phyloP scores from a whole-genome alignment of 2,797 vertebrate species.

The Monodelphis domestica region DNA sequence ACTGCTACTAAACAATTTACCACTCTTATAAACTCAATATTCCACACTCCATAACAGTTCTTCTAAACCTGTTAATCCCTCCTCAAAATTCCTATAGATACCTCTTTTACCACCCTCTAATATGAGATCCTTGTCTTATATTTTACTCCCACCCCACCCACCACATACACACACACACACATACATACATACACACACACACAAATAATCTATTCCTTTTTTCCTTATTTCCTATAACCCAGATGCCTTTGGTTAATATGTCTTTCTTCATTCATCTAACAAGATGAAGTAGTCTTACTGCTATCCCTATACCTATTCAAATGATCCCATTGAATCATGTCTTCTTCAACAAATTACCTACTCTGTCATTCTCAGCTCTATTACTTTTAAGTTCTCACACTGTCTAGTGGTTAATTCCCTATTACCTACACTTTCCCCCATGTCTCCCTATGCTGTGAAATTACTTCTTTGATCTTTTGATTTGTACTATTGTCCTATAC shows the following conservation, averaged over 20 bases:
- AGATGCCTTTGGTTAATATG: background rate
- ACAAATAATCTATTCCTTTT: background rate
- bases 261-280: background rate
- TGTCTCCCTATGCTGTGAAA: background rate
- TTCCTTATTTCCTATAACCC: background rate
- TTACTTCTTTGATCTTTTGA: background rate
- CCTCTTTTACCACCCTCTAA: background rate
- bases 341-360: fast-evolving
- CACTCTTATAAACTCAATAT: background rate
- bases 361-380: background rate
- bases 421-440: background rate
- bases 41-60: background rate
- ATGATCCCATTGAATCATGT: background rate
- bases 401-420: background rate
- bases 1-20: background rate
- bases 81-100: background rate
- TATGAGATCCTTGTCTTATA: background rate
- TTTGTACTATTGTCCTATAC: background rate
- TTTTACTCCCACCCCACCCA: too few relatives aligned
- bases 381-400: background rate
- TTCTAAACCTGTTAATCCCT: background rate
- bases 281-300: background rate
- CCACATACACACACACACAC: too few relatives aligned
- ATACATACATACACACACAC: too few relatives aligned
- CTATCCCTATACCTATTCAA: too few relatives aligned